Percentiles rank a stretch among this genome's conserved stretches.
phyloP scores from a whole-genome alignment of 2,797 vertebrate genomes.

The Podargus strigoides region DNA sequence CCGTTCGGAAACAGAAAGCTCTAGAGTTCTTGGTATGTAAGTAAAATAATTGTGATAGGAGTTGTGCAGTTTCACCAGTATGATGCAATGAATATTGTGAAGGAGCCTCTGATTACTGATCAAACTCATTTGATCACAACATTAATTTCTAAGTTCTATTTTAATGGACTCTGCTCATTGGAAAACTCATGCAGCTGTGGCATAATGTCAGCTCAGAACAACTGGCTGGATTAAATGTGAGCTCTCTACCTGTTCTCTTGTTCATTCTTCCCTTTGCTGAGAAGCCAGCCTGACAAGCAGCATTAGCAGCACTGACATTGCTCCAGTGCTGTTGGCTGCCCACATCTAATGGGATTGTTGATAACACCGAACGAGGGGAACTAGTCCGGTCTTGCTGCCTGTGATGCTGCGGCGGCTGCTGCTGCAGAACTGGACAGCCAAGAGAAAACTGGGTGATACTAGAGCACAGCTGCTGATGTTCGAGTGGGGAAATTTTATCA shows the following conservation, averaged over 20 bases:
- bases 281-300: neutral
- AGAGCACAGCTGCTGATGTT: neutral
- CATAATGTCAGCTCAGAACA: neutral
- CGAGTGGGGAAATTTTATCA: neutral
- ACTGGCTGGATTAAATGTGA: neutral
- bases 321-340: neutral
- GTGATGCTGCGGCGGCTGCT: neutral
- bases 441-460: neutral
- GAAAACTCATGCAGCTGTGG: neutral
- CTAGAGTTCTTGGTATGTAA: slow-evolving; percentile 57
- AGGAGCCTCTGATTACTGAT: neutral
- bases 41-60: neutral
- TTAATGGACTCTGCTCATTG: neutral
- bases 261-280: neutral
- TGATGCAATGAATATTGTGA: neutral
- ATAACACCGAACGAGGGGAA: neutral
- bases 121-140: neutral
- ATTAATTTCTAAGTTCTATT: neutral
- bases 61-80: neutral
- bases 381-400: neutral
- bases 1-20: slow-evolving; percentile 50
- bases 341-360: neutral
- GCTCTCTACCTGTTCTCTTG: neutral
- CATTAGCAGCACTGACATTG: neutral
- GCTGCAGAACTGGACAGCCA: neutral